Base-by-base conservation (phyloP, 2,113 vertebrate species). In the Odontophorus gujanensis region DNA sequence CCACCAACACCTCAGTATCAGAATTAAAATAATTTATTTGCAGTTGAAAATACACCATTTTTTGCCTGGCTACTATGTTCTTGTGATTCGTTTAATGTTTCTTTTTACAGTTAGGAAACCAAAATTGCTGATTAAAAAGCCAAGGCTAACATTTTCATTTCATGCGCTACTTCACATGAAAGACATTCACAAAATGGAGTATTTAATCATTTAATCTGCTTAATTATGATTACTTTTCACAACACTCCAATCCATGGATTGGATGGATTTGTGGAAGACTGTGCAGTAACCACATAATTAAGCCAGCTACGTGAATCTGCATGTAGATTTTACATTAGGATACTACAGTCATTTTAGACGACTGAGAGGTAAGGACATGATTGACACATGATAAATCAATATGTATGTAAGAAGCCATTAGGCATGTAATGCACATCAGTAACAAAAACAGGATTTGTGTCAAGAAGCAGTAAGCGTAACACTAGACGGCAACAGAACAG, bases 321-420 rank as follows among this genome's bases (percentile, higher is more conserved):
- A n/a, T 24, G 59, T 36, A 48, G 75, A 75, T 68, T 81, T 96
- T 82, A 80, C 73, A 89, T 89, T 67, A 74, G 34, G 78, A 74
- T 81, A 76, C 81, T 34, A 25, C 53, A 95, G 84, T 47, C 6
- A 24, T 65, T 83, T 94, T 66, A 63, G 42, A 88, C 77, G 59
- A 86, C 87, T 94, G 59, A 34, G 81, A 92, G 71, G 55, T 78
- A 84, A 94, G 92, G 93, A 96, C 63, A 65, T 22, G 78, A 88
- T 65, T 84, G 77, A 89, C 66, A 72, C 66, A n/a, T 13, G 71
- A 92, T 91, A 81, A 93, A 76, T 87, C 87, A 65, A 75, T 91
- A 91, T 13, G 63, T 81, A 63, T 95, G 95, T 94, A 77, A 34
- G 38, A 34, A 90, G 76, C 48, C 21, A 34, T 61, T 26, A 19